Evolutionary conservation across 2,797 vertebrate species (phyloP).

Genomic region (Crax fasciolata): DNA sequence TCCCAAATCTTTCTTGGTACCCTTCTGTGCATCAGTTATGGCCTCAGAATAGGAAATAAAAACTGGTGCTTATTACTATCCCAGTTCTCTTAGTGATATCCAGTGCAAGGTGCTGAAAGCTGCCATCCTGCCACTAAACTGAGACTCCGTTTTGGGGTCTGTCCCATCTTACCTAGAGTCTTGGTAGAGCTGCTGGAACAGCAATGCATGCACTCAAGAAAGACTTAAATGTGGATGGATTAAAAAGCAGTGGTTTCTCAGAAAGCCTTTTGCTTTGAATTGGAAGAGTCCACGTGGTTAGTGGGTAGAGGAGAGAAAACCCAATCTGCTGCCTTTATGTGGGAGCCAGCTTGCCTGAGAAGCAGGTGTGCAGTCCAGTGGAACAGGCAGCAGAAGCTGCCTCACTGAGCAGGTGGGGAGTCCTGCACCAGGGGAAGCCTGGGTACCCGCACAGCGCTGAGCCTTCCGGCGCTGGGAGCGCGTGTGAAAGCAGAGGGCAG

Average conservation of each 20-base stretch:
- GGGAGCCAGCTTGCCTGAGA: neutral
- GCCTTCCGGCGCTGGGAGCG: neutral
- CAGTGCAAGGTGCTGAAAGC: neutral
- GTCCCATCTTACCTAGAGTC: neutral
- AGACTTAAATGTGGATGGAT: neutral
- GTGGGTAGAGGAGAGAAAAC: neutral
- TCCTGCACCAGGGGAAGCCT: neutral
- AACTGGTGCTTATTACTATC: neutral
- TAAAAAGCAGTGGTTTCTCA: neutral
- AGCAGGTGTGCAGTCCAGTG: neutral
- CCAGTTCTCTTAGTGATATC: neutral
- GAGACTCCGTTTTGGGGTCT: neutral
- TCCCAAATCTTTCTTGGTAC: neutral
- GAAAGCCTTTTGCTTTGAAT: neutral
- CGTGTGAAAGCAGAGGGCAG: accelerated
- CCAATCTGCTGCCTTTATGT: neutral
- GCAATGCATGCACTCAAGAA: neutral
- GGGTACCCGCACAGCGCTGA: accelerated
- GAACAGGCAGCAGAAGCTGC: neutral
- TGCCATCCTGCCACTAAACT: neutral
- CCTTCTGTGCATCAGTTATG: neutral
- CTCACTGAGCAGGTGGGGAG: accelerated
- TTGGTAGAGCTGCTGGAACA: neutral
- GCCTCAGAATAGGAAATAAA: neutral
- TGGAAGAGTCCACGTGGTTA: neutral